A percentile compares a stretch with the other conserved stretches of the same genome.
Evolutionary conservation across 2,113 vertebrate genomes (phyloP).

Genomic region (Eulacestoma nigropectus): DNA sequence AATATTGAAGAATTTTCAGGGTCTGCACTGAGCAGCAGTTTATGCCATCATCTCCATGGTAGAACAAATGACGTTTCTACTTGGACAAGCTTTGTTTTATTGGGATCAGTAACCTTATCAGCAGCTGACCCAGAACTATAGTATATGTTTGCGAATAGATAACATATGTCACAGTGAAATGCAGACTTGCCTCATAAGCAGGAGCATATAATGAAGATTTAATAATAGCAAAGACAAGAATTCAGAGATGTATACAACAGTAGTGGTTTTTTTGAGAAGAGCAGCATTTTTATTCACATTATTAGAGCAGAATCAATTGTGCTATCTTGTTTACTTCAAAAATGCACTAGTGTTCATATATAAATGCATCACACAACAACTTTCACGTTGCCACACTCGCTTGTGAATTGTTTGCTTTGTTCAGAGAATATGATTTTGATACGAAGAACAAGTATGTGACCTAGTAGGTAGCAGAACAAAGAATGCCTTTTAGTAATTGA

Average conservation of each 20-base stretch:
- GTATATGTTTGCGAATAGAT: conserved; percentile 73
- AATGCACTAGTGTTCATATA: background rate
- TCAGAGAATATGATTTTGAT: conserved; percentile 5
- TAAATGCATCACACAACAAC: background rate
- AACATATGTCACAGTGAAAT: conserved; percentile 84
- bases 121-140: conserved; percentile 89
- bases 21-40: conserved; percentile 68
- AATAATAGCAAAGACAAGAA: conserved; percentile 54
- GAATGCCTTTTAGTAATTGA: background rate
- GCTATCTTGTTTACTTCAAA: background rate
- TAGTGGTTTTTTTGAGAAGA: conserved; percentile 16
- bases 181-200: conserved; percentile 67
- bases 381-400: background rate
- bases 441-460: background rate
- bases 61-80: conserved; percentile 88
- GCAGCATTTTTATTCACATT: background rate
- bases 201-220: conserved; percentile 68
- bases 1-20: conserved; percentile 18
- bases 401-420: conserved; percentile 24
- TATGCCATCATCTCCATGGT: conserved; percentile 73
- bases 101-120: conserved; percentile 92
- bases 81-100: conserved; percentile 89
- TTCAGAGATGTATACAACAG: background rate
- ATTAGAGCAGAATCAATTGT: background rate
- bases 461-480: background rate